Evolutionary conservation across 1,140 invertebrate species (phyloP), one percentile per base, ranked within the genome.

Genomic region (Solenopsis invicta): DNA sequence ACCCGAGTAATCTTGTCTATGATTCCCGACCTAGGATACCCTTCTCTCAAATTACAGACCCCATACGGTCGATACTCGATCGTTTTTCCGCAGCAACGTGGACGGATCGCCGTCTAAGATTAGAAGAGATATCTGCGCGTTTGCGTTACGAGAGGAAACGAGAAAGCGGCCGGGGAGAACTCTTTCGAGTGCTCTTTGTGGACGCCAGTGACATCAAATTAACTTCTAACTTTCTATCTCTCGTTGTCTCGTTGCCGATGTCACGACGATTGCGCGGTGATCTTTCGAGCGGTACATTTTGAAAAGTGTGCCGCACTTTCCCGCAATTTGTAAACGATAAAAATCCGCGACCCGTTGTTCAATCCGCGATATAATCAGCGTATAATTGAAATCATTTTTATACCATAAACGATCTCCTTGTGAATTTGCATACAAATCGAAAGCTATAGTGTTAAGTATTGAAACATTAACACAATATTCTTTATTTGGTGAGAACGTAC

Each of bases 211-310:
- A 84, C 80, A 84, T 84, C 69, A 74, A 84, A 84, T 74, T 84
- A 84, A 29, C 54, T 45, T 84, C 69, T 84, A 84, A 84, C 80
- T 84, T 84, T 84, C 80, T 84, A 84, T 75, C 80, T 84, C 78
- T 50, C 64, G 34, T 45, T 52, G n/a, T 81, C 54, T 74, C n/a
- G 37, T 29, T 29, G 69, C 18, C 80, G 54, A 84, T 84, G 80
- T 84, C 80, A 75, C 80, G 80, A 84, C 80, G 80, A 82, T 82
- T 82, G 52, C 67, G 24, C 37, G 67, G 52, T 24, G 67, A 74
- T 82, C 80, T 61, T 74, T 21, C 80, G 67, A 59, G 69, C 41
- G 69, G 56, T 29, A 62, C 45, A 50, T 84, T 84, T 84, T 74
- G 45, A 84, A 61, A 84, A 84, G 80, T 74, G 34, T 84, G 80